Evolutionary conservation across 1,140 invertebrate genomes (phyloP), one percentile per base, ranked within the genome.

Genomic region (Brachionus asplanchnoidis): DNA sequence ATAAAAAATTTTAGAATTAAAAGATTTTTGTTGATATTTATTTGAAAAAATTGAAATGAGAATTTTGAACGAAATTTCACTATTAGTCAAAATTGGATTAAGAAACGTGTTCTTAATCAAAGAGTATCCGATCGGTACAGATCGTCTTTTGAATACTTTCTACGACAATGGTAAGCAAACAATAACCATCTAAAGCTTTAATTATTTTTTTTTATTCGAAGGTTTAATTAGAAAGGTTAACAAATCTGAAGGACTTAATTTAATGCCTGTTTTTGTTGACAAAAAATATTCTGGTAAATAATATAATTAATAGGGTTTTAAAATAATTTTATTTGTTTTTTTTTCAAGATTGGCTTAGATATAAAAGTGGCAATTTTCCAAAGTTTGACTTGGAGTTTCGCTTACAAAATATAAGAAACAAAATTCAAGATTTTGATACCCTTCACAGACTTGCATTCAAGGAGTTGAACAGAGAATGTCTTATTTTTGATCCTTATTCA

Each of bases 201-300:
- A 36, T 36, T 36, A 36, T 7, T 3, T 36, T 36, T 46, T 46
- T 12, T 68, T 32, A 17, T 68, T 32, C n/a, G 8, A 68, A 68
- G 66, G 68, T 36, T 53, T 77, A 26, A 77, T 77, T 32, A 77
- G 73, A 50, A 46, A 28, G 26, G 73, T 77, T n/a, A 26, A 26
- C 8, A 50, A 77, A 28, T 28, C n/a, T 26, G 50, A 50, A 11
- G 20, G 23, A 12, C 17, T 6, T 11, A 12, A 7, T 14, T 14
- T 77, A 26, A 11, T 77, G 11, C 73, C 73, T 14, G 26, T 28
- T 23, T 23, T 23, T 20, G 73, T 77, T 23, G 44, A 77, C n/a
- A 11, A 46, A 46, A 46, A 23, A 20, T 77, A 77, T 77, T 77
- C 73, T 26, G 20, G 73, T 77, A 50, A 50, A 11, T 14, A 12